Evolutionary conservation across 1,140 invertebrate genomes (phyloP).

Genomic region (Papilio polytes): DNA sequence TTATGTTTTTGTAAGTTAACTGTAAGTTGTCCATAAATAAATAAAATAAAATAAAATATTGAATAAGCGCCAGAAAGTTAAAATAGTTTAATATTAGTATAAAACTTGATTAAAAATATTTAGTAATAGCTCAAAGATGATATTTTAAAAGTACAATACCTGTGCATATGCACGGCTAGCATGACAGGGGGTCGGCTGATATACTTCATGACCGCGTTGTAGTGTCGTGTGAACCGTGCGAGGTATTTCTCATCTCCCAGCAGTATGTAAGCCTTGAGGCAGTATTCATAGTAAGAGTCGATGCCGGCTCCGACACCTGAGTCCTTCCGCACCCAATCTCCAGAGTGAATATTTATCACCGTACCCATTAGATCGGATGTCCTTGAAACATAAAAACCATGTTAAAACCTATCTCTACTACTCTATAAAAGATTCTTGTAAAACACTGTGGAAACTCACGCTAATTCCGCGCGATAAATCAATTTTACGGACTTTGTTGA

Average conservation of each 20-base stretch:
- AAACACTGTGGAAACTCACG: no score
- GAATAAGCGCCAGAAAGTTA: no score
- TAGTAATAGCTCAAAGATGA: no score
- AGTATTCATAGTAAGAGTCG: constrained; percentile 99
- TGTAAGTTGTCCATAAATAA: no score
- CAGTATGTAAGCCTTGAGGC: constrained; percentile 95
- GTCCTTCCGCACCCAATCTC: constrained; percentile 98
- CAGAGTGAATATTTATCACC: constrained; percentile 97
- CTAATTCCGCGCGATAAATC: no score
- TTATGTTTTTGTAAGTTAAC: no score
- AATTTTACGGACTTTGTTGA: no score
- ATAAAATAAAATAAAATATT: no score
- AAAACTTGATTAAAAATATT: no score
- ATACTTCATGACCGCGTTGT: constrained; percentile 99
- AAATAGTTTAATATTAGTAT: no score
- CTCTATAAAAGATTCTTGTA: no score
- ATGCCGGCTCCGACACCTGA: constrained; percentile 99
- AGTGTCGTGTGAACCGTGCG: constrained; percentile 97
- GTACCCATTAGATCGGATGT: constrained; percentile 97
- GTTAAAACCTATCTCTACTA: no score
- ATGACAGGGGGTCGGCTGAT: constrained; percentile 97
- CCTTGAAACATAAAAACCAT: constrained; percentile 52
- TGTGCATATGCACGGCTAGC: constrained; percentile 99
- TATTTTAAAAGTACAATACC: constrained; percentile 38
- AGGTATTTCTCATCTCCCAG: constrained; percentile 96